These are phyloP conservation scores for Chaenogobius annularis DNA, from an alignment of 2,113 vertebrate genomes.

Conservation along the genomic window DNA sequence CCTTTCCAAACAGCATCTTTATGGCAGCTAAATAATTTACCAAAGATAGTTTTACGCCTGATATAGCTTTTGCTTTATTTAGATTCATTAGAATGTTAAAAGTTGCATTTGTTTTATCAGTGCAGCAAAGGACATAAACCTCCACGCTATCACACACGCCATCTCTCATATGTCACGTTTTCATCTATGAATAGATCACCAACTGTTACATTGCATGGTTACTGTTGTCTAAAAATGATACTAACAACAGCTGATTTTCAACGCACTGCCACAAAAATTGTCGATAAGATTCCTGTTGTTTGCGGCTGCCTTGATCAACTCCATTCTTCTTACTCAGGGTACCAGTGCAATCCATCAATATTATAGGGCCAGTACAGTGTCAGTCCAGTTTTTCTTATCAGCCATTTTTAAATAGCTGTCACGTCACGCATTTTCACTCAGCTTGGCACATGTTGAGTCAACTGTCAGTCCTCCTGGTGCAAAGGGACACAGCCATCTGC, in stretches of 20 bases:
- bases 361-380: constrained; percentile 36
- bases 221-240: constrained; percentile 46
- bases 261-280: constrained; percentile 60
- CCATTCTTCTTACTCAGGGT: constrained; percentile 63
- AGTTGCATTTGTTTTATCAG: background rate
- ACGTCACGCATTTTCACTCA: constrained; percentile 18
- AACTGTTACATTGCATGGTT: constrained; percentile 50
- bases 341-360: constrained; percentile 25
- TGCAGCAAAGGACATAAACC: background rate
- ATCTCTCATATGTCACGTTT: constrained; percentile 23
- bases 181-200: constrained; percentile 45
- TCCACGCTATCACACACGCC: constrained; percentile 10
- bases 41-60: background rate
- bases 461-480: constrained; percentile 37
- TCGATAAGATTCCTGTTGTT: constrained; percentile 29
- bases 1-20: background rate
- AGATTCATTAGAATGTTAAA: background rate
- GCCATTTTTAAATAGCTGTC: constrained; percentile 14
- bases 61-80: background rate
- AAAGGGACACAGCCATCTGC: constrained; percentile 64
- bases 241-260: constrained; percentile 58
- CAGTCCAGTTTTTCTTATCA: constrained; percentile 22
- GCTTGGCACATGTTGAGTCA: constrained; percentile 36
- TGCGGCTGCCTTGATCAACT: constrained; percentile 29
- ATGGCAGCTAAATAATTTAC: background rate